phyloP scores from a whole-genome alignment of 2,888 invertebrate genomes.

The Alentia gelatinosa region DNA sequence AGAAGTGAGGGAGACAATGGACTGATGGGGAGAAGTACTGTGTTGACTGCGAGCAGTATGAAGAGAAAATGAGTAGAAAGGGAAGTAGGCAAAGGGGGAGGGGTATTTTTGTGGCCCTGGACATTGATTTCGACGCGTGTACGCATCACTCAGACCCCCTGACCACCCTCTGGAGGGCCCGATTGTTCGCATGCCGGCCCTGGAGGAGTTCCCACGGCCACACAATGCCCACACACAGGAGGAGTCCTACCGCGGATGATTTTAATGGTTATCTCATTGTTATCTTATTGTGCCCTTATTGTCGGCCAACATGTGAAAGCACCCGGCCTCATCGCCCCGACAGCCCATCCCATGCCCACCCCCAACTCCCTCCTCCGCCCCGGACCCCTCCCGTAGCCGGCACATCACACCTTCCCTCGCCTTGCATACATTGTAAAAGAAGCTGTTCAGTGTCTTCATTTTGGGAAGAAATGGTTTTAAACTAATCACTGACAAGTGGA shows the following conservation, averaged over 20 bases:
- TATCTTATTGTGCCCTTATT: constrained; percentile 45
- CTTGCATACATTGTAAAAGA: background rate
- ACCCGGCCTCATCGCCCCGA: background rate
- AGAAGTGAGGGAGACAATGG: too few relatives aligned
- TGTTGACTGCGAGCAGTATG: too few relatives aligned
- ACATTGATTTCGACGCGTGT: background rate
- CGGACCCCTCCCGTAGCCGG: background rate
- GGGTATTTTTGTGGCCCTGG: background rate
- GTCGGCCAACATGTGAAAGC: constrained; percentile 34
- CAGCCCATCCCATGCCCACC: background rate
- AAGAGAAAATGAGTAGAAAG: too few relatives aligned
- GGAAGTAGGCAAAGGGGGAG: too few relatives aligned
- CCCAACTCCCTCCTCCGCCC: background rate
- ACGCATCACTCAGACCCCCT: background rate
- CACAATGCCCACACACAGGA: background rate
- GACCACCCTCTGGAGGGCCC: background rate
- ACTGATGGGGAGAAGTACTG: too few relatives aligned
- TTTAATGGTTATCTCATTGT: constrained; percentile 47
- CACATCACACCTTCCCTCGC: background rate
- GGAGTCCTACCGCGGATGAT: background rate
- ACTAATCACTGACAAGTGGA: too few relatives aligned
- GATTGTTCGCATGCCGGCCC: background rate
- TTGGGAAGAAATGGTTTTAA: too few relatives aligned
- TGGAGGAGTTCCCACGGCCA: constrained; percentile 45
- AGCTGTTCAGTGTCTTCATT: too few relatives aligned